A percentile compares a stretch with the other conserved stretches of the same genome.
These are phyloP conservation scores for Eucidaris tribuloides DNA, from an alignment of 35 echinoderm and acorn worm genomes.

Conservation along the genomic window DNA sequence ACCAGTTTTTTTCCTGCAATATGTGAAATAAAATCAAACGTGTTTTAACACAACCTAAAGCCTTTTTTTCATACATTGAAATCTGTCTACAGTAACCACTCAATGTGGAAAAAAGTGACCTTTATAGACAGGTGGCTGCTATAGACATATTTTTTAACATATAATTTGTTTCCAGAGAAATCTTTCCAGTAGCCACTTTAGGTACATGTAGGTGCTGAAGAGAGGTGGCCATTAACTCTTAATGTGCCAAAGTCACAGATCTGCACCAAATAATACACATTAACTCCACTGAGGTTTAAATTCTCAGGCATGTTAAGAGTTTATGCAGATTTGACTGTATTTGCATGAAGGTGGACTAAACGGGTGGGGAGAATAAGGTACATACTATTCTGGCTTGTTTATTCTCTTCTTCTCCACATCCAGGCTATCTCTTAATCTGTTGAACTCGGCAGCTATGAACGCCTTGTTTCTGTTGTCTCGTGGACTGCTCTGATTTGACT, in stretches of 20 bases:
- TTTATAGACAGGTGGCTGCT: too few relatives aligned
- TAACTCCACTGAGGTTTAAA: background rate
- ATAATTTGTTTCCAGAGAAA: too few relatives aligned
- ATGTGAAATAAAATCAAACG: too few relatives aligned
- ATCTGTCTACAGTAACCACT: too few relatives aligned
- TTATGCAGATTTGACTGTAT: background rate
- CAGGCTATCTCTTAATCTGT: conserved; percentile 66
- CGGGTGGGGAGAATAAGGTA: background rate
- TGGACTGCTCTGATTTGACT: background rate
- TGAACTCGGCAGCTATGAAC: conserved; percentile 72
- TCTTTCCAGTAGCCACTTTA: too few relatives aligned
- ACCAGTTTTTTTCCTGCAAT: too few relatives aligned
- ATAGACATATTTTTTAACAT: too few relatives aligned
- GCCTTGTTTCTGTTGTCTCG: conserved; percentile 17
- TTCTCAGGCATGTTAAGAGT: background rate
- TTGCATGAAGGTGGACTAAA: background rate
- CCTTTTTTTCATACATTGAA: too few relatives aligned
- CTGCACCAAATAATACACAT: background rate
- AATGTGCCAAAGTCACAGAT: background rate
- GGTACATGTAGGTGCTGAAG: too few relatives aligned
- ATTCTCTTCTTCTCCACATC: conserved; percentile 81
- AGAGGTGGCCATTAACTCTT: background rate
- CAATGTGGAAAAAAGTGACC: too few relatives aligned
- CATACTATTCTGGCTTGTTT: conserved; percentile 88
- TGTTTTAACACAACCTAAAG: too few relatives aligned